These are phyloP conservation scores for Thera obeliscata DNA, from an alignment of 2,888 invertebrate genomes.

Conservation along the genomic window DNA sequence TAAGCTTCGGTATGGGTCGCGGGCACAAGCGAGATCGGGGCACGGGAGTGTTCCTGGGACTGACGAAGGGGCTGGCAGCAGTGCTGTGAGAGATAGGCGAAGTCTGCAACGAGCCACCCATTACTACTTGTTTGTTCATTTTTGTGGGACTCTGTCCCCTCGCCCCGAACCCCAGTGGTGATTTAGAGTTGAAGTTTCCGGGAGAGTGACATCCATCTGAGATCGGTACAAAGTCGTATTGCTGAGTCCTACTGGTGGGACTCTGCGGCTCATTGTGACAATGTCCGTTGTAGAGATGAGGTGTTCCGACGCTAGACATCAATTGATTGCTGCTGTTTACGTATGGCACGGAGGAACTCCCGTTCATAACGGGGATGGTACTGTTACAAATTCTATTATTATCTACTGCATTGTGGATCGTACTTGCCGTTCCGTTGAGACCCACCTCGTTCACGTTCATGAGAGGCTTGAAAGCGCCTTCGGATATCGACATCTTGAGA, in stretches of 20 bases:
- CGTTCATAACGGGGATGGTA: slow-evolving; percentile 61
- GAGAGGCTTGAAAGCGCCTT: slow-evolving; percentile 71
- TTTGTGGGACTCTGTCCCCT: slow-evolving; percentile 72
- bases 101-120: slow-evolving; percentile 74
- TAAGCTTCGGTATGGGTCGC: slow-evolving; percentile 76
- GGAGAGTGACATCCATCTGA: slow-evolving; percentile 91
- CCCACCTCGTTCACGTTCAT: slow-evolving; percentile 48
- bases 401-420: slow-evolving; percentile 51
- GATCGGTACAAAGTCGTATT: slow-evolving; percentile 94
- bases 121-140: slow-evolving; percentile 63
- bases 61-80: slow-evolving; percentile 92
- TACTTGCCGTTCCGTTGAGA: slow-evolving; percentile 53
- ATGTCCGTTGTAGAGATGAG: slow-evolving; percentile 70
- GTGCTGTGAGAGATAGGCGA: slow-evolving; percentile 86
- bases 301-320: slow-evolving; percentile 50
- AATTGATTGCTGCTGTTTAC: slow-evolving; percentile 52
- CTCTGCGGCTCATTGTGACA: slow-evolving; percentile 87
- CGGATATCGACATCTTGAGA: slow-evolving; percentile 57
- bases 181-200: slow-evolving; percentile 74
- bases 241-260: slow-evolving; percentile 90
- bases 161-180: slow-evolving; percentile 70
- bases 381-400: slow-evolving; percentile 58
- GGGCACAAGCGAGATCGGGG: slow-evolving; percentile 86
- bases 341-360: slow-evolving; percentile 54
- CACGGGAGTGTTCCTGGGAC: slow-evolving; percentile 91